These are phyloP conservation scores for Serinus canaria DNA, from an alignment of 2,113 vertebrate genomes.

Conservation along the genomic window DNA sequence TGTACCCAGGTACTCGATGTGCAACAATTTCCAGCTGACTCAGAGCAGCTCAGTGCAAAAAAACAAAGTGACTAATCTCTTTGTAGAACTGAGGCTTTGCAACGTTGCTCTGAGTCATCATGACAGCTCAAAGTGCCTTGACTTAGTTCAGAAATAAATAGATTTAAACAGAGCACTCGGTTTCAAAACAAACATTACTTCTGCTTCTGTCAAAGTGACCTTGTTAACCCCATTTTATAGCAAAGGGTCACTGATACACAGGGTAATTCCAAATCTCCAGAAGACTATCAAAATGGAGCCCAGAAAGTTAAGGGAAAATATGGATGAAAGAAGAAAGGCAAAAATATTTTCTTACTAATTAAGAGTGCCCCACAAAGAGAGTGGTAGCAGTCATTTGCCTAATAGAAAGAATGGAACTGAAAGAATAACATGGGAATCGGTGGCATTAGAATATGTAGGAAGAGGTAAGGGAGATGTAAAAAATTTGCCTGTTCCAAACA, in stretches of 20 bases:
- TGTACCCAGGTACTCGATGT: background rate
- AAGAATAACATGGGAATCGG: background rate
- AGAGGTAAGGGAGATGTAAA: background rate
- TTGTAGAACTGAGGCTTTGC: slow-evolving; percentile 19
- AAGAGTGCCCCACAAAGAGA: background rate
- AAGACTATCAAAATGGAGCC: background rate
- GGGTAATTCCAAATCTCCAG: background rate
- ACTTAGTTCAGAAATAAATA: slow-evolving; percentile 34
- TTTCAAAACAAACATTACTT: slow-evolving; percentile 39
- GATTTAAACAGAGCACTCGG: background rate
- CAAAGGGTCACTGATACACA: background rate
- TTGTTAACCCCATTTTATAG: background rate
- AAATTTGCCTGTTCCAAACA: background rate
- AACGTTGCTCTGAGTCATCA: slow-evolving; percentile 53
- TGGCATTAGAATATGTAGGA: background rate
- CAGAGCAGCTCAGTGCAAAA: slow-evolving; percentile 40
- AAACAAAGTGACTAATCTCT: slow-evolving; percentile 60
- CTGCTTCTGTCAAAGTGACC: slow-evolving; percentile 15
- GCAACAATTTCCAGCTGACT: slow-evolving; percentile 43
- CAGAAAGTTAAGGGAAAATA: background rate
- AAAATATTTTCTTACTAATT: background rate
- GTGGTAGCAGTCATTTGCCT: background rate
- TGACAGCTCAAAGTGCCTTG: slow-evolving; percentile 31
- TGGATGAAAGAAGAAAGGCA: background rate
- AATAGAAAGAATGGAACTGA: background rate